Evolutionary conservation across 2,113 vertebrate genomes (phyloP).

Genomic region (Galeopterus variegatus): DNA sequence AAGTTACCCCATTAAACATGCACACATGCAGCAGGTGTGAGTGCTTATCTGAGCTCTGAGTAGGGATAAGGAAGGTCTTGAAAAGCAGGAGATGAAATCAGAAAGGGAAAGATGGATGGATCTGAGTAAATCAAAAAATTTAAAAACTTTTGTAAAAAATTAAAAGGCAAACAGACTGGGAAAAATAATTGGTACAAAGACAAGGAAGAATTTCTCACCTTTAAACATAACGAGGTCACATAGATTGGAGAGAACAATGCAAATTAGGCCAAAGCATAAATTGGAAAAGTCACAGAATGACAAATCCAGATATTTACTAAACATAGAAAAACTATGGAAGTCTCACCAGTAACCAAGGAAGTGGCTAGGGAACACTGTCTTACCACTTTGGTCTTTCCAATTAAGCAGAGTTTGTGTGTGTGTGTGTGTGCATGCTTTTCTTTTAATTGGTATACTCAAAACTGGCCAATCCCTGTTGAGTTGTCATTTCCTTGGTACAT

Average conservation of each 20-base stretch:
- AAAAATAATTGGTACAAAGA: background rate
- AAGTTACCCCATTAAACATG: background rate
- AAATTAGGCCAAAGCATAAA: background rate
- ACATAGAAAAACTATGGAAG: fast-evolving
- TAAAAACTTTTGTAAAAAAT: background rate
- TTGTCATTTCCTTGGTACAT: fast-evolving
- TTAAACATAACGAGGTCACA: background rate
- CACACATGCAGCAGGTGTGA: background rate
- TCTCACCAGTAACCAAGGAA: background rate
- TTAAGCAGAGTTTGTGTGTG: no score
- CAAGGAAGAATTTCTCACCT: background rate
- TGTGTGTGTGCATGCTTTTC: no score
- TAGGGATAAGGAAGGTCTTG: background rate
- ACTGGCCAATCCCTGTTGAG: background rate
- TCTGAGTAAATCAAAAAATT: background rate
- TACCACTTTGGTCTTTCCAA: background rate
- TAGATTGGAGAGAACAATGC: background rate
- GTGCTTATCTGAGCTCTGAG: background rate
- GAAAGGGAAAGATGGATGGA: background rate
- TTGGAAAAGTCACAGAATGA: fast-evolving
- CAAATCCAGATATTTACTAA: fast-evolving
- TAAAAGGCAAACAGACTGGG: background rate
- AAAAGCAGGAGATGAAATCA: background rate
- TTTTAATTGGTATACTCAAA: no score
- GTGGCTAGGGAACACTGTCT: background rate